A percentile compares a stretch with the other conserved stretches of the same genome.
Conservation (phyloP, 2,797 vertebrate genomes). For the Tympanoctomys barrerae region DNA sequence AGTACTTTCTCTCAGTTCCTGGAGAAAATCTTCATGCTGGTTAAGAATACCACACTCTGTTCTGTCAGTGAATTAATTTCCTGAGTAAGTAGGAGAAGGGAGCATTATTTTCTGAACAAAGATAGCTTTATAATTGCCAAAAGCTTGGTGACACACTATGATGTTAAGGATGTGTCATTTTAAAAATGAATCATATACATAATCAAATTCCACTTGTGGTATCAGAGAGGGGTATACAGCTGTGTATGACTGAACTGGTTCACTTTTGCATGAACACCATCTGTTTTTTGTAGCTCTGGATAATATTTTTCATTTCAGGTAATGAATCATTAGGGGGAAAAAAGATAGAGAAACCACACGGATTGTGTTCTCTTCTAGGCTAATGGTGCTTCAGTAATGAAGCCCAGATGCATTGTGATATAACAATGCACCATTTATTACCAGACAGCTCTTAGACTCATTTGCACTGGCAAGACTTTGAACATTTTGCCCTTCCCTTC, state of each 20-base stretch:
- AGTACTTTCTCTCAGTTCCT: constrained; percentile 39
- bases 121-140: not conserved
- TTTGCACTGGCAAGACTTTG: not conserved
- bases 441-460: not conserved
- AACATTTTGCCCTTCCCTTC: not conserved
- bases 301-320: constrained; percentile 58
- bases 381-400: constrained; percentile 18
- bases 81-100: constrained; percentile 10
- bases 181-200: constrained; percentile 60
- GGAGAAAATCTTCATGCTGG: constrained; percentile 15
- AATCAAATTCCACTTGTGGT: constrained; percentile 53
- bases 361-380: not conserved
- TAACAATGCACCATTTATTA: constrained; percentile 11
- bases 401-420: not conserved
- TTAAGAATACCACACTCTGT: constrained; percentile 19
- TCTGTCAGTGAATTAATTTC: constrained; percentile 61
- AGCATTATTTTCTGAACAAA: constrained; percentile 63
- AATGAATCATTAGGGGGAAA: constrained; percentile 12
- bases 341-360: not conserved
- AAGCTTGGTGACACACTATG: not conserved
- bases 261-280: constrained; percentile 33
- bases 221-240: constrained; percentile 37
- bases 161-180: constrained; percentile 54
- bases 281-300: constrained; percentile 66
- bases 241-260: constrained; percentile 21